Evolutionary conservation across 1,140 invertebrate species (phyloP), one percentile per base, ranked within the genome.

Genomic region (Euschistus heros): DNA sequence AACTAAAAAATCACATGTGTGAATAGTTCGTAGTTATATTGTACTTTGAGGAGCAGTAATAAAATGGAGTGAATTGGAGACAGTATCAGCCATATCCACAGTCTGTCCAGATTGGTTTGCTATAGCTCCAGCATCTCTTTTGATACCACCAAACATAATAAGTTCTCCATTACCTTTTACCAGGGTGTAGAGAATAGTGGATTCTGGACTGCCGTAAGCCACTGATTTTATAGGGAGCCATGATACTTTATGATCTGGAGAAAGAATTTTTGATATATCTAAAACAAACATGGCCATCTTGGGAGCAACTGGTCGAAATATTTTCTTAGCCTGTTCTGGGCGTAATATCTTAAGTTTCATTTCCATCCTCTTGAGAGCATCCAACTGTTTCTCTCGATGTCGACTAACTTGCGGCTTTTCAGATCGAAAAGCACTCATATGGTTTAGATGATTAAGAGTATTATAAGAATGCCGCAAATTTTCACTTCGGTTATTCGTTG

Each of bases 101-200:
- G 74, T 66, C 72, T 72, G 62, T 72, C 71, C 62, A 70, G 75
- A 27, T 72, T 72, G 70, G 70, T 74, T 69, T 68, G 74, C 71
- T 72, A 77, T 66, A 75, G 78, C 74, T 75, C 79, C 74, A 69
- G 74, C 72, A 76, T 92, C 87, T 74, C 90, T 91, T 69, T 88
- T 83, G 65, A 96, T 88, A 62, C 94, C 94, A 17, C 93, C 94
- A 80, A 97, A 97, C 78, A 98, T 86, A 57, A 97, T 88, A 17
- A 97, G 75, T 79, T 97, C 94, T 20, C 89, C 90, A 72, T 91
- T 87, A 54, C 93, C 94, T 62, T 86, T 81, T 2, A 96, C 86
- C 55, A 97, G 78, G 15, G 91, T 89, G 73, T 95, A 96, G 63
- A 96, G 81, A 66, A 95, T 88, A 62, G 92, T 84, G 74, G 95